Percentiles rank a stretch among this genome's conserved stretches.
Evolutionary conservation across 2,113 vertebrate species (phyloP).

Genomic region (Coptodon bakossiorum): DNA sequence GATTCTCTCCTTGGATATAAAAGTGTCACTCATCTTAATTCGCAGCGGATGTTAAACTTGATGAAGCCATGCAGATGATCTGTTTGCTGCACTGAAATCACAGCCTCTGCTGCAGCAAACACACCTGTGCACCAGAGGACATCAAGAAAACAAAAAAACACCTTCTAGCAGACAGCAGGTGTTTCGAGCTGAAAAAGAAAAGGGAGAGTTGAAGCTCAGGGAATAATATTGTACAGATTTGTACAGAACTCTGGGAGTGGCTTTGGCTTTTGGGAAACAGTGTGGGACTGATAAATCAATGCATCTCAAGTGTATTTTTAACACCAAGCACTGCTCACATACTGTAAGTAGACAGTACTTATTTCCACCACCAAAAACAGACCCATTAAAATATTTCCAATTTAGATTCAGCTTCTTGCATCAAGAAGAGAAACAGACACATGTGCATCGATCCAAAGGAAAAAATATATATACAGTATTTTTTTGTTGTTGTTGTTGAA

Average conservation of each 20-base stretch:
- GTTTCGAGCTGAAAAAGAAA: not conserved
- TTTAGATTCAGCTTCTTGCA: conserved; percentile 27
- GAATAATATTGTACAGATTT: not conserved
- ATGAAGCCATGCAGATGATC: not conserved
- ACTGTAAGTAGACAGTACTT: not conserved
- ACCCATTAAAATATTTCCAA: conserved; percentile 52
- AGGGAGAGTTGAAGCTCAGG: not conserved
- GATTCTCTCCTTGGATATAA: not conserved
- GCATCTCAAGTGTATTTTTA: not conserved
- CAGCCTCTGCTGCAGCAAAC: not conserved
- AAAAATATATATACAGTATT: not conserved
- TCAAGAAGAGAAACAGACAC: not conserved
- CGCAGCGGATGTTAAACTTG: not conserved
- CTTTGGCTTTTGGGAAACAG: not conserved
- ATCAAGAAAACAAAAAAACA: not conserved
- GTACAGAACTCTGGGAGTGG: not conserved
- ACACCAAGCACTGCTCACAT: not conserved
- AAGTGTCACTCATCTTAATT: not conserved
- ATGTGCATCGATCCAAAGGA: not conserved
- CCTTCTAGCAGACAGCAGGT: not conserved
- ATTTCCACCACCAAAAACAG: conserved; percentile 24
- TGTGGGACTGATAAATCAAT: not conserved
- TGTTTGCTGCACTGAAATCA: not conserved
- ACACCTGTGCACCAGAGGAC: not conserved
- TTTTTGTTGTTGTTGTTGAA: accelerated